phyloP scores from a whole-genome alignment of 2,888 invertebrate genomes.

The Nymphalis c-album region DNA sequence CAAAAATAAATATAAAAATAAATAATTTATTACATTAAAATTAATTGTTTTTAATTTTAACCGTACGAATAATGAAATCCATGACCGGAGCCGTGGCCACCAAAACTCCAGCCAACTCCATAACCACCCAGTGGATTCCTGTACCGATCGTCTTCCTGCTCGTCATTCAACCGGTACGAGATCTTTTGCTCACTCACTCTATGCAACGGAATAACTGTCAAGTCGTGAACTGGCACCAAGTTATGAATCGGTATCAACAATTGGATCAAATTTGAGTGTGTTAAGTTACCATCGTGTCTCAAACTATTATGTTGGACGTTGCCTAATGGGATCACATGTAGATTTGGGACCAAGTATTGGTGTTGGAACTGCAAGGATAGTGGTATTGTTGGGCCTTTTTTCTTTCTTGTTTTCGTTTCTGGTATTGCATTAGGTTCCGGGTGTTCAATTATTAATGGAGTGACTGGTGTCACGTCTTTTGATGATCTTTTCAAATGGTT shows the following conservation, averaged over 20 bases:
- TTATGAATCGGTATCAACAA: slow-evolving; percentile 51
- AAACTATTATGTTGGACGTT: slow-evolving; percentile 51
- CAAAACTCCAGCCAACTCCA: slow-evolving; percentile 65
- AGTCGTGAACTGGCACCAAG: slow-evolving; percentile 60
- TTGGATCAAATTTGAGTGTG: slow-evolving; percentile 55
- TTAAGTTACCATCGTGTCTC: slow-evolving; percentile 14
- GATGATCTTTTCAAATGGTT: slow-evolving; percentile 37
- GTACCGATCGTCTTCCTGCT: slow-evolving; percentile 50
- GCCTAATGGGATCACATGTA: slow-evolving; percentile 64
- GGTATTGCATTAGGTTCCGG: slow-evolving; percentile 31
- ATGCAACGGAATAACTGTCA: slow-evolving; percentile 68
- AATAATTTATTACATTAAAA: slow-evolving; percentile 24
- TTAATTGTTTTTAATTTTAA: slow-evolving; percentile 31
- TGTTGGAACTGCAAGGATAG: slow-evolving; percentile 52
- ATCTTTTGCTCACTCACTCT: slow-evolving; percentile 41
- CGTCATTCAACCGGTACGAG: slow-evolving; percentile 45
- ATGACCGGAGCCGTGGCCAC: slow-evolving; percentile 72
- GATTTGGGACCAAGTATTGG: slow-evolving; percentile 50
- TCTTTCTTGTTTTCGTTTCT: slow-evolving; percentile 42
- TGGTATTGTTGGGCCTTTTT: slow-evolving; percentile 52
- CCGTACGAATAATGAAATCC: slow-evolving; percentile 68
- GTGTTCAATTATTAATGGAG: slow-evolving; percentile 37
- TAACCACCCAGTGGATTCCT: slow-evolving; percentile 69
- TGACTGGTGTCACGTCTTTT: slow-evolving; percentile 33
- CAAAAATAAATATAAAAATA: slow-evolving; percentile 19